Evolutionary conservation across 2,797 vertebrate genomes (phyloP), one percentile per base, ranked within the genome.

Genomic region (Sphenopsis melanotis): DNA sequence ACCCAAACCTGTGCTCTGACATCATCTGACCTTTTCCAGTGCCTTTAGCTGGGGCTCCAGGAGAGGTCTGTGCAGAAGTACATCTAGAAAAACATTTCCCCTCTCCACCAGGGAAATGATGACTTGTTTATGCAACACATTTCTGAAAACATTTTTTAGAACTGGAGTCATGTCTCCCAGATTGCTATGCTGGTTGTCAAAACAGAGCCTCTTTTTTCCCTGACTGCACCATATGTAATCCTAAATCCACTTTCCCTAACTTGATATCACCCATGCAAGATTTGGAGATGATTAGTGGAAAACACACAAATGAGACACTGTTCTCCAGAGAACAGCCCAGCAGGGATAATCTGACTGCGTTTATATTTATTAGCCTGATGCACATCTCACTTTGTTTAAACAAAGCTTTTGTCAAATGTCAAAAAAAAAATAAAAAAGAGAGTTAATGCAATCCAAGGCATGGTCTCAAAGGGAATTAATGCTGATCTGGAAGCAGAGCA

Each of bases 81-180:
- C 89, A 93, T 94, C 84, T 77, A 95, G 82, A 81, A 94, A 93
- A 96, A 95, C 86, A 96, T 64, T 42, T 76, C 53, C 63, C 82
- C 41, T 83, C 72, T 86, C 89, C 76, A 52, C 79, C 32, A 89
- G 94, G 93, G 92, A 95, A 95, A 96, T 92, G 77, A 95, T 93
- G 79, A 92, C 84, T 97, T 95, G 95, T 96, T 97, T 97, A 89
- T 95, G 94, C 92, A 97, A 95, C 92, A 91, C 94, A 93, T 93
- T 95, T 93, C 90, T 95, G 87, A 87, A 97, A 96, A 95, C 96
- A 97, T 97, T 97, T 97, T 95, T 97, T 72, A 93, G 89, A 71
- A 59, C 87, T 96, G 53, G 2, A 96, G 96, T 97, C 95, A 97
- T 94, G 95, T 96, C 95, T 95, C 95, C 11, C 10, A 71, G 83